These are phyloP conservation scores for Argyrosomus japonicus DNA, from an alignment of 2,113 vertebrate species.

Conservation along the genomic window DNA sequence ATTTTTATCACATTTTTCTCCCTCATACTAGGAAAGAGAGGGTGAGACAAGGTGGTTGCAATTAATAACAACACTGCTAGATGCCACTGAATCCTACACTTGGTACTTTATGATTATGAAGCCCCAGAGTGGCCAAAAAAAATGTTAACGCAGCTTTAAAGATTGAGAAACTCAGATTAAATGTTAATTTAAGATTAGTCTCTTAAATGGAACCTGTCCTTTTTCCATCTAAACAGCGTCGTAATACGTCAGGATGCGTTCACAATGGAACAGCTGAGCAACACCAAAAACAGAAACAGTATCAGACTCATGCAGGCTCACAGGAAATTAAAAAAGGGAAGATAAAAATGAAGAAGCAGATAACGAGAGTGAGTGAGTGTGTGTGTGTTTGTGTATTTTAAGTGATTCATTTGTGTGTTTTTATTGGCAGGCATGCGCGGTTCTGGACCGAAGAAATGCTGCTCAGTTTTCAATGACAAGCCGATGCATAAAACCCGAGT, in stretches of 20 bases:
- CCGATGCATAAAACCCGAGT: constrained; percentile 32
- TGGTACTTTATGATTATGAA: too few relatives aligned
- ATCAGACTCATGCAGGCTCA: background rate
- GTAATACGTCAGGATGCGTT: background rate
- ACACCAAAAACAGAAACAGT: background rate
- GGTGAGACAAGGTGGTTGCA: too few relatives aligned
- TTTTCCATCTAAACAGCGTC: background rate
- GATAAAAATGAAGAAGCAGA: background rate
- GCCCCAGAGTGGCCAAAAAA: background rate
- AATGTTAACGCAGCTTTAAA: too few relatives aligned
- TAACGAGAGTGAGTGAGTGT: background rate
- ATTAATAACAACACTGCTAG: too few relatives aligned
- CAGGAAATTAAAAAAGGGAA: constrained; percentile 26
- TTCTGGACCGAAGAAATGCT: constrained; percentile 71
- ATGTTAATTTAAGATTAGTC: too few relatives aligned
- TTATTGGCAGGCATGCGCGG: constrained; percentile 74
- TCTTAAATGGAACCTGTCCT: background rate
- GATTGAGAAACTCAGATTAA: background rate
- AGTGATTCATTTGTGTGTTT: background rate
- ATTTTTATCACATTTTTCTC: too few relatives aligned
- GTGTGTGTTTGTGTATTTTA: background rate
- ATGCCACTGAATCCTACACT: too few relatives aligned
- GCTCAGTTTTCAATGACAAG: constrained; percentile 60
- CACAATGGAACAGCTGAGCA: background rate
- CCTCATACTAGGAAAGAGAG: too few relatives aligned